A percentile compares a stretch with the other conserved stretches of the same genome.
phyloP scores from a whole-genome alignment of 2,797 vertebrate genomes.

The Hapalemur alaotrensis region DNA sequence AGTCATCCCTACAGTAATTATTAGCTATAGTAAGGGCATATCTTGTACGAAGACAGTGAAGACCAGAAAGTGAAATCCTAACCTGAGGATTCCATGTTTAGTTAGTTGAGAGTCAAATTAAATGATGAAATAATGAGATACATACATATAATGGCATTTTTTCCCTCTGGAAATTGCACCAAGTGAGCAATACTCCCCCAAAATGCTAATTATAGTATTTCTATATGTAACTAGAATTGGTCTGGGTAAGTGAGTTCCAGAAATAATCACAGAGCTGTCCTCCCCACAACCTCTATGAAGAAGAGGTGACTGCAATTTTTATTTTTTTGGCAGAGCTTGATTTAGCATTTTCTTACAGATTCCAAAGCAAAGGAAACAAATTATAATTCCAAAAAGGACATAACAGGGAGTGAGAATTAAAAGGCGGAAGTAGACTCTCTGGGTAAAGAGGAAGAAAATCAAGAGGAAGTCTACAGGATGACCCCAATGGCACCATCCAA shows the following conservation, averaged over 20 bases:
- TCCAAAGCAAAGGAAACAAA: background rate
- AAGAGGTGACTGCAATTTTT: background rate
- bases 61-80: background rate
- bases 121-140: background rate
- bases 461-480: background rate
- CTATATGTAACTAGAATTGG: background rate
- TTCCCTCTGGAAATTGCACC: background rate
- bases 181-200: background rate
- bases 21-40: background rate
- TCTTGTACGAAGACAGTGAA: background rate
- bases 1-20: background rate
- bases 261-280: background rate
- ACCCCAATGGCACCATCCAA: background rate
- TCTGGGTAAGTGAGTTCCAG: background rate
- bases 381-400: background rate
- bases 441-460: background rate
- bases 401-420: background rate
- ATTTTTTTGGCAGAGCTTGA: background rate
- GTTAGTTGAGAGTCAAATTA: background rate
- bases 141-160: background rate
- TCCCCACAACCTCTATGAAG: background rate
- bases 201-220: background rate
- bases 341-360: background rate
- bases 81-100: background rate
- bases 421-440: background rate